Evolutionary conservation across 2,888 invertebrate genomes (phyloP).

Genomic region (Apeira syringaria): DNA sequence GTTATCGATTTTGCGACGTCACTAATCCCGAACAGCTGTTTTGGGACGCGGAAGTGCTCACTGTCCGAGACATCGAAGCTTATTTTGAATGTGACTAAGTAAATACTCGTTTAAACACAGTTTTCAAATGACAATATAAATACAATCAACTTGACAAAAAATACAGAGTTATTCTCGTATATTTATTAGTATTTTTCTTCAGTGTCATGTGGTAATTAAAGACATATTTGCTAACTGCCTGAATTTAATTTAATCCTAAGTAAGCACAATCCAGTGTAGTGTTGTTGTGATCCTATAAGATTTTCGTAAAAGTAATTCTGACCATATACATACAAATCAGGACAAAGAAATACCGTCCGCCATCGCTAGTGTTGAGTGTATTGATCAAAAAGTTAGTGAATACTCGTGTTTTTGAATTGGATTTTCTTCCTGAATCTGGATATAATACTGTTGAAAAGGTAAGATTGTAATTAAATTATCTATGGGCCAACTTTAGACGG

Average conservation of each 20-base stretch:
- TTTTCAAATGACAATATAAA: no score
- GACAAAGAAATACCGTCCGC: background rate
- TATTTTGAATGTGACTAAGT: constrained; percentile 14
- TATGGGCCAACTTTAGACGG: no score
- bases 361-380: constrained; percentile 34
- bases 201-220: no score
- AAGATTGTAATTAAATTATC: no score
- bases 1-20: constrained; percentile 70
- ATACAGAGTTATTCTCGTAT: no score
- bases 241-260: no score
- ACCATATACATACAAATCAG: background rate
- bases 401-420: constrained; percentile 54
- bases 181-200: no score
- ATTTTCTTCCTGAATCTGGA: constrained; percentile 62
- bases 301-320: background rate
- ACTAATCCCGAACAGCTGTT: constrained; percentile 73
- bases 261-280: constrained; percentile 3
- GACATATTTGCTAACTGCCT: no score
- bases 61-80: constrained; percentile 24
- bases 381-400: constrained; percentile 48
- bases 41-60: constrained; percentile 58
- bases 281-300: background rate
- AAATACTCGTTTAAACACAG: no score
- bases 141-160: no score
- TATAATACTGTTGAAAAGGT: constrained; percentile 63